Evolutionary conservation across 2,888 invertebrate genomes (phyloP), one percentile per base, ranked within the genome.

Genomic region (Microctonus brassicae): DNA sequence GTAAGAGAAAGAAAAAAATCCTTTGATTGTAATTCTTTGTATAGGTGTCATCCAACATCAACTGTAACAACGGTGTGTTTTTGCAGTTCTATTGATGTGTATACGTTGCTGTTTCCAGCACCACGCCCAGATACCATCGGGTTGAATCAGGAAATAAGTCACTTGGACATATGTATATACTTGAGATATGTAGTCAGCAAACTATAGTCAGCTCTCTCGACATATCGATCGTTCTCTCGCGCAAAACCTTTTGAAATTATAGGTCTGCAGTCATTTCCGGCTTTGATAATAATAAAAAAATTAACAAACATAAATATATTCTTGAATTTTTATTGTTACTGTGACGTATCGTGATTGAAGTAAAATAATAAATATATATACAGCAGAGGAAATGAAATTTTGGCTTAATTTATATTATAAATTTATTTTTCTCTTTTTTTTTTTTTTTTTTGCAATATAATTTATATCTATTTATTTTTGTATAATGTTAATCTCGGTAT

Each of bases 201-300:
- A 64, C 63, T n/a, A n/a, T n/a, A 52, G 52, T 64, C 47, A 33
- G 20, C 4, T 22, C 4, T 42, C 4, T 9, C 20, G 20, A 42
- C 5, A 62, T 47, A 64, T 52, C 47, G 29, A 64, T 64, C 26
- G 26, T 17, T 62, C 26, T 29, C 29, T 24, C 9, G 20, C 20
- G n/a, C n/a, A n/a, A 29, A 29, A 29, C 47, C 47, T 47, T 47
- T 47, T 64, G 47, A 64, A 64, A 64, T 64, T 64, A 64, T 64
- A 64, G 52, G 52, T 64, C 52, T 64, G 20, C 17, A 47, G 20
- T 20, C 47, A 64, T 64, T 47, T 64, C 52, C 63, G 63, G 33
- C 52, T 64, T 13, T 33, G 63, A 64, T 64, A 64, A 64, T 24
- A 13, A 47, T 10, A 47, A 52, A n/a, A 26, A 24, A 52, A 11